Evolutionary conservation across 1,140 invertebrate genomes (phyloP).

Genomic region (Eulimnadia texana): DNA sequence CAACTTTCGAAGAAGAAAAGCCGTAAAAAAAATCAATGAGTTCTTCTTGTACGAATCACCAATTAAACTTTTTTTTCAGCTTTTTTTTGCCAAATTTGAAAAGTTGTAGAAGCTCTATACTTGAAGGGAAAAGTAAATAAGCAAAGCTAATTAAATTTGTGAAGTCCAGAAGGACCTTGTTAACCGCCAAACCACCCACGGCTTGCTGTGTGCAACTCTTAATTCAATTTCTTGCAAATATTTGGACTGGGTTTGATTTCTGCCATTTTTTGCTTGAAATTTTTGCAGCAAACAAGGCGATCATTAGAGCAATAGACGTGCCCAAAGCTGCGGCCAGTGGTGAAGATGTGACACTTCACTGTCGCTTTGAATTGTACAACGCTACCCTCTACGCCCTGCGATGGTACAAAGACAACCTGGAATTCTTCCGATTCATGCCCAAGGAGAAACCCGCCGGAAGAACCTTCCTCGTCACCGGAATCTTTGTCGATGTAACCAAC

Average conservation of each 20-base stretch:
- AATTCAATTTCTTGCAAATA: no score
- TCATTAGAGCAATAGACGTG: background rate
- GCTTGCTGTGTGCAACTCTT: no score
- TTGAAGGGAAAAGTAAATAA: no score
- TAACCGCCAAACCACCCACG: no score
- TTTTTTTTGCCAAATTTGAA: no score
- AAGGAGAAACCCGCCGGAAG: conserved; percentile 25
- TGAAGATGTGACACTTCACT: background rate
- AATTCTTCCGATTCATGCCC: conserved; percentile 45
- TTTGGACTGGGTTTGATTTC: no score
- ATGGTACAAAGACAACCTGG: conserved; percentile 46
- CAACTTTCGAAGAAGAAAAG: background rate
- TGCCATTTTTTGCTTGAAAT: no score
- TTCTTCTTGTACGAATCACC: background rate
- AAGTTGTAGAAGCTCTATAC: no score
- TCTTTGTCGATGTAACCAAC: conserved; percentile 26
- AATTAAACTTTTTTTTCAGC: background rate
- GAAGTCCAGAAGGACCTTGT: no score
- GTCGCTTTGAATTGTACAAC: background rate
- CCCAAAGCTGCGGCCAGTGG: background rate
- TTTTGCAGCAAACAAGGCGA: background rate
- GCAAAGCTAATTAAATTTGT: no score
- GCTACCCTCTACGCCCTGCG: conserved; percentile 41
- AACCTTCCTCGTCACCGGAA: conserved; percentile 24
- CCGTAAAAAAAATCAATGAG: background rate